Conservation (phyloP, 2,797 vertebrate genomes). For the Microctenopoma steveboyesi region DNA sequence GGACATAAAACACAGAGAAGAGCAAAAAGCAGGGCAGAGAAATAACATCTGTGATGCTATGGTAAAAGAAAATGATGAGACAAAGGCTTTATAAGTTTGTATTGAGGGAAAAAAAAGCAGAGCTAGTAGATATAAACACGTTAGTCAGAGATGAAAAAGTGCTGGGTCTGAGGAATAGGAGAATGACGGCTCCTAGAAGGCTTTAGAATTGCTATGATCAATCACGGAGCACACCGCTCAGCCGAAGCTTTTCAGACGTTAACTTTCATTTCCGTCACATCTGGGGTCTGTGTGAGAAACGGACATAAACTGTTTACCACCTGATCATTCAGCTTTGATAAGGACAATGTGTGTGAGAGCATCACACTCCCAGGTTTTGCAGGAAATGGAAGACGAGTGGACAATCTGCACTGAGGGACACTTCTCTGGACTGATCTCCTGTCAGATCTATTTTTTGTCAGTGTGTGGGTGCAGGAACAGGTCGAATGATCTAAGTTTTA, state of each 20-base stretch:
- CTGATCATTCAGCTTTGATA: constrained; percentile 62
- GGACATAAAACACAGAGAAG: constrained; percentile 36
- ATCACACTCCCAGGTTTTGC: constrained; percentile 29
- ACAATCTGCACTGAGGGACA: constrained; percentile 21
- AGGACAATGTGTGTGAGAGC: constrained; percentile 37
- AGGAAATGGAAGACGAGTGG: constrained; percentile 56
- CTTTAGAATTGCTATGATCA: constrained; percentile 63
- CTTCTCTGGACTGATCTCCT: constrained; percentile 32
- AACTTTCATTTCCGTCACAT: constrained; percentile 70
- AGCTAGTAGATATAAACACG: constrained; percentile 45
- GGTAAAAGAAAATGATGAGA: constrained; percentile 3
- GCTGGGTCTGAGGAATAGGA: constrained; percentile 26
- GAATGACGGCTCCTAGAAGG: constrained; percentile 52
- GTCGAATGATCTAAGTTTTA: constrained; percentile 58
- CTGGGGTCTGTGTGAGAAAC: constrained; percentile 46
- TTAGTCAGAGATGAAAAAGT: constrained; percentile 35
- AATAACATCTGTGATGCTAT: constrained; percentile 11
- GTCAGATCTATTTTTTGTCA: constrained; percentile 36
- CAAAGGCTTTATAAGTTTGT: constrained; percentile 27
- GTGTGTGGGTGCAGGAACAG: constrained; percentile 48
- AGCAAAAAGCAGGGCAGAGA: constrained; percentile 9
- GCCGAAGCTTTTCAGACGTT: constrained; percentile 41
- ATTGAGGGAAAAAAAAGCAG: constrained; percentile 22
- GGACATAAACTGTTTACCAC: constrained; percentile 68
- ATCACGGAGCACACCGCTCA: constrained; percentile 55